phyloP scores from a whole-genome alignment of 2,797 vertebrate genomes.

The Luscinia luscinia region DNA sequence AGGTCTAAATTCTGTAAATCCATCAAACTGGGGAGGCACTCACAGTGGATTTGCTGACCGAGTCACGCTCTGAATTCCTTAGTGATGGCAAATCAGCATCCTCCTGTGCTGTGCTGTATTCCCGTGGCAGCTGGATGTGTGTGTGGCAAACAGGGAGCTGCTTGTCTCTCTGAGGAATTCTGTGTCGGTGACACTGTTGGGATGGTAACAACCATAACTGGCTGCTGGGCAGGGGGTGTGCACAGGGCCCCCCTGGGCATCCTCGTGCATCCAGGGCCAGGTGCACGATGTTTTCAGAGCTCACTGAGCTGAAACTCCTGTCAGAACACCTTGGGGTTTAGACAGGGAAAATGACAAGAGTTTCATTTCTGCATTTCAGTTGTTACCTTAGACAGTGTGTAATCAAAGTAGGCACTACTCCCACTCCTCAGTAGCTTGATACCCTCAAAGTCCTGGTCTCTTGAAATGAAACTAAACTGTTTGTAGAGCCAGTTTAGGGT shows the following conservation, averaged over 20 bases:
- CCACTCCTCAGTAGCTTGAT: not conserved
- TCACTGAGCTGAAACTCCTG: slow-evolving; percentile 17
- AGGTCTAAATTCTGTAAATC: not conserved
- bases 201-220: not conserved
- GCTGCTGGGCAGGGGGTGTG: not conserved
- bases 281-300: not conserved
- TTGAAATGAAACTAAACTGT: slow-evolving; percentile 55
- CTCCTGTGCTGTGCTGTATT: not conserved
- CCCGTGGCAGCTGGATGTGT: not conserved
- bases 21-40: not conserved
- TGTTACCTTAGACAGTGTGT: slow-evolving; percentile 18
- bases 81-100: not conserved
- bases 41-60: not conserved
- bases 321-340: not conserved
- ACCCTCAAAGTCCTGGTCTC: slow-evolving; percentile 32
- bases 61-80: not conserved
- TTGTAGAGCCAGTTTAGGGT: slow-evolving; percentile 55
- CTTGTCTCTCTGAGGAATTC: slow-evolving; percentile 38
- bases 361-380: slow-evolving; percentile 58
- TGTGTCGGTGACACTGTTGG: not conserved
- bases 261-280: not conserved
- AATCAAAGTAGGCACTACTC: not conserved
- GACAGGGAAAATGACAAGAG: not conserved
- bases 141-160: not conserved
- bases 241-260: not conserved